Conservation (phyloP, 2,888 invertebrate species). For the Aporophyla lueneburgensis region DNA sequence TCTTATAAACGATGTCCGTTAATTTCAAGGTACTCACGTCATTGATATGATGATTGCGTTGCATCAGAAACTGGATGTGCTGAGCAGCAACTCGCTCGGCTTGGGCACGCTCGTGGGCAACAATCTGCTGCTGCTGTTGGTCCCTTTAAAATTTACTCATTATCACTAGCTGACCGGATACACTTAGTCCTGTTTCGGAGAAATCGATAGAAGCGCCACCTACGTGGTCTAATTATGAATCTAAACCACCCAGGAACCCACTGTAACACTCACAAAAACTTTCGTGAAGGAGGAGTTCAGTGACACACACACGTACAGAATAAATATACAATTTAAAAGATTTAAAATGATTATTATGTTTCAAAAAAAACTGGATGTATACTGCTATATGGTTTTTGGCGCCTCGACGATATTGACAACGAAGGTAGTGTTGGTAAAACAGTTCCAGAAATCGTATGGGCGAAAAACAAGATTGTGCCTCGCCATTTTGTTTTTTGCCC, state of each 20-base stretch:
- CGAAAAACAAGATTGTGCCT: neutral
- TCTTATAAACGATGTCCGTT: neutral
- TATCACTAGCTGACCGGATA: too few relatives aligned
- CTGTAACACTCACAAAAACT: too few relatives aligned
- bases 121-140: conserved; percentile 70
- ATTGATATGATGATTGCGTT: conserved; percentile 69
- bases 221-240: too few relatives aligned
- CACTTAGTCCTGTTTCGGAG: too few relatives aligned
- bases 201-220: too few relatives aligned
- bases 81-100: conserved; percentile 67
- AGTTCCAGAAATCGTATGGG: too few relatives aligned
- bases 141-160: conserved; percentile 64
- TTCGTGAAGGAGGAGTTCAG: too few relatives aligned
- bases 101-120: conserved; percentile 66
- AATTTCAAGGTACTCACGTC: conserved; percentile 63
- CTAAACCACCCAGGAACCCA: too few relatives aligned
- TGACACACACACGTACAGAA: too few relatives aligned
- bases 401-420: neutral
- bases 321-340: too few relatives aligned
- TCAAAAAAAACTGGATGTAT: neutral
- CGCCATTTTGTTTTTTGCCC: too few relatives aligned
- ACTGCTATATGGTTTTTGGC: neutral
- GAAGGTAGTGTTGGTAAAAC: neutral
- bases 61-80: conserved; percentile 71
- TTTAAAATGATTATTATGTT: neutral